These are phyloP conservation scores for Tetheella fluctuosa DNA, from an alignment of 2,888 invertebrate genomes.

Conservation along the genomic window DNA sequence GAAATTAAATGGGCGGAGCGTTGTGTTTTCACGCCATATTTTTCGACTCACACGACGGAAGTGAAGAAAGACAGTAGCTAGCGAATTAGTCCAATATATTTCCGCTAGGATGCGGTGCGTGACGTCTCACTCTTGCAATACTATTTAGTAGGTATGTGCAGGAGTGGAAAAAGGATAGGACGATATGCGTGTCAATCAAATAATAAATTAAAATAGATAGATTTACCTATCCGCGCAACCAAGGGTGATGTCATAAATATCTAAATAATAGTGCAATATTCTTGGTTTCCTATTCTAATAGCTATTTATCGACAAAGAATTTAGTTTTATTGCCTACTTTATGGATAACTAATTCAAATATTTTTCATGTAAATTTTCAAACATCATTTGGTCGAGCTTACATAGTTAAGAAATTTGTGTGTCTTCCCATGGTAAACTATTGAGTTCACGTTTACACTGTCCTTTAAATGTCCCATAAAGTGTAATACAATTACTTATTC, in stretches of 20 bases:
- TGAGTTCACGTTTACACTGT: not conserved
- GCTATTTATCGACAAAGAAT: slow-evolving; percentile 7
- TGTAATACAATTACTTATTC: not conserved
- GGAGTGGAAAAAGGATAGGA: too few species aligned
- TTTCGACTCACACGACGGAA: too few species aligned
- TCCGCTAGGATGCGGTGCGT: too few species aligned
- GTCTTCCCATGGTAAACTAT: slow-evolving; percentile 43
- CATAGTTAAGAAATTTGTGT: slow-evolving; percentile 45
- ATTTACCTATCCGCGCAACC: too few species aligned
- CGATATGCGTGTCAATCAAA: too few species aligned
- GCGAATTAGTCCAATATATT: too few species aligned
- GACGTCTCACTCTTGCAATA: too few species aligned
- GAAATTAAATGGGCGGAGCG: too few species aligned
- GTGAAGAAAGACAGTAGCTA: too few species aligned
- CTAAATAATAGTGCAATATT: slow-evolving; percentile 9
- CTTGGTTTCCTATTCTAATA: not conserved
- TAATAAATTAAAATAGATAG: too few species aligned
- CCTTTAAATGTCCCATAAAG: not conserved
- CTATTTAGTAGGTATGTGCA: too few species aligned
- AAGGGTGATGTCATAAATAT: slow-evolving; percentile 37
- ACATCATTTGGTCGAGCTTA: slow-evolving; percentile 51
- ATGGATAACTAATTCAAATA: not conserved
- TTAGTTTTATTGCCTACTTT: slow-evolving; percentile 2
- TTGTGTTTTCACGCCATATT: too few species aligned
- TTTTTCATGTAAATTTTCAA: slow-evolving; percentile 9